A percentile compares a stretch with the other conserved stretches of the same genome.
These are phyloP conservation scores for Melanaphis sacchari DNA, from an alignment of 1,140 invertebrate genomes.

Conservation along the genomic window DNA sequence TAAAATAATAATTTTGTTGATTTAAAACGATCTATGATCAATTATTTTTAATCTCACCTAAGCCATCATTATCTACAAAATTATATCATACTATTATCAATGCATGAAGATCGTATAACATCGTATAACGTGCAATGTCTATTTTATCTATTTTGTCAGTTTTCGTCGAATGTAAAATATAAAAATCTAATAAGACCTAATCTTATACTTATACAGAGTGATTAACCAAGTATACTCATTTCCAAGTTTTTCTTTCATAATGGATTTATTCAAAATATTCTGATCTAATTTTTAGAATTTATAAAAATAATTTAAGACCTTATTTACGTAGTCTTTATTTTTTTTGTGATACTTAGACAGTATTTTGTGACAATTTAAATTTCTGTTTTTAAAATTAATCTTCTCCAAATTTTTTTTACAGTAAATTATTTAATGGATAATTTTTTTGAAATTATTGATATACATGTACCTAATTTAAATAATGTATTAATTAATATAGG, in stretches of 20 bases:
- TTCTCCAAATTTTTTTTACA: too few species aligned
- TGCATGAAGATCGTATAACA: background rate
- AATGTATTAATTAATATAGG: too few species aligned
- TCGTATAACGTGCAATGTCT: background rate
- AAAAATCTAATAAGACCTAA: background rate
- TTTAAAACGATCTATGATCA: background rate
- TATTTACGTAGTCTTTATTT: too few species aligned
- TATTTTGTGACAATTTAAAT: too few species aligned
- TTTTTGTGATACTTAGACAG: too few species aligned
- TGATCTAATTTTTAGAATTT: background rate
- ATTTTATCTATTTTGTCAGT: background rate
- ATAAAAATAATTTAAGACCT: too few species aligned
- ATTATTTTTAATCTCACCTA: background rate
- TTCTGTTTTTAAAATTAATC: too few species aligned
- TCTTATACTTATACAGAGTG: background rate
- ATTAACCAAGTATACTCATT: background rate
- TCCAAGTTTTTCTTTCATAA: background rate
- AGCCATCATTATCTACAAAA: background rate
- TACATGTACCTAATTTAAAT: too few species aligned
- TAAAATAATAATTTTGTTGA: background rate
- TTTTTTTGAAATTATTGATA: too few species aligned
- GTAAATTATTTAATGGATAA: too few species aligned
- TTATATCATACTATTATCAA: background rate
- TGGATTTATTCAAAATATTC: background rate
- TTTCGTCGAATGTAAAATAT: background rate